Evolutionary conservation across 2,888 invertebrate genomes (phyloP).

Genomic region (Branchellion lobata): DNA sequence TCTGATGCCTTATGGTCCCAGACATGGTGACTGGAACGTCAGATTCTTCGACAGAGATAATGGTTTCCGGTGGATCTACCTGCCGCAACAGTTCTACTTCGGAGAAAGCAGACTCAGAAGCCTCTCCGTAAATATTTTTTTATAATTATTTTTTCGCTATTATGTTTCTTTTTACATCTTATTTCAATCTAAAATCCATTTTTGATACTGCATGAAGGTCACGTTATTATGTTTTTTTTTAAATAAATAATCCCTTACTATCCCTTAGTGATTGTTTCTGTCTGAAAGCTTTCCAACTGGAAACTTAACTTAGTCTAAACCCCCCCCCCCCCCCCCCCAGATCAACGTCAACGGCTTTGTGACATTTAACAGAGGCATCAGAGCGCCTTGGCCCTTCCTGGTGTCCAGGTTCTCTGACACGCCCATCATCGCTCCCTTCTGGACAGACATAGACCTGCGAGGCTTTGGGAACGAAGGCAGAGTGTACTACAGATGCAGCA

Average conservation of each 20-base stretch:
- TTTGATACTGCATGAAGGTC: too few species aligned
- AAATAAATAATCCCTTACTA: not conserved
- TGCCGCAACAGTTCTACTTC: slow-evolving; percentile 35
- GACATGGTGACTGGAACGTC: not conserved
- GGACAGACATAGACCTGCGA: slow-evolving; percentile 41
- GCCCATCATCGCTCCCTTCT: slow-evolving; percentile 44
- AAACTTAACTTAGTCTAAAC: not conserved
- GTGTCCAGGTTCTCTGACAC: not conserved
- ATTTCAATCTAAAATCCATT: not conserved
- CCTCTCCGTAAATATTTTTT: not conserved
- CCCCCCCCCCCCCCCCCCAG: slow-evolving; percentile 12
- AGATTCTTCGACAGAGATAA: slow-evolving; percentile 17
- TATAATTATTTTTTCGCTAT: not conserved
- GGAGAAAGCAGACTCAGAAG: slow-evolving; percentile 23
- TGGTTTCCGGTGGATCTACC: slow-evolving; percentile 18
- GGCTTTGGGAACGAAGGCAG: not conserved
- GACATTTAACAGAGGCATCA: slow-evolving; percentile 27
- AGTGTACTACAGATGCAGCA: slow-evolving; percentile 18
- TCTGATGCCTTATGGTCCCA: not conserved
- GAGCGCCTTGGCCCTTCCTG: not conserved
- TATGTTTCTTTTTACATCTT: not conserved
- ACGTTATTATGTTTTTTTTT: too few species aligned
- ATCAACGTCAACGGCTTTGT: slow-evolving; percentile 42
- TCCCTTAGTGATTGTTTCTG: not conserved
- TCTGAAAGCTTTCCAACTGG: not conserved